Evolutionary conservation across 2,113 vertebrate species (phyloP), one percentile per base, ranked within the genome.

Genomic region (Rhizomys pruinosus): DNA sequence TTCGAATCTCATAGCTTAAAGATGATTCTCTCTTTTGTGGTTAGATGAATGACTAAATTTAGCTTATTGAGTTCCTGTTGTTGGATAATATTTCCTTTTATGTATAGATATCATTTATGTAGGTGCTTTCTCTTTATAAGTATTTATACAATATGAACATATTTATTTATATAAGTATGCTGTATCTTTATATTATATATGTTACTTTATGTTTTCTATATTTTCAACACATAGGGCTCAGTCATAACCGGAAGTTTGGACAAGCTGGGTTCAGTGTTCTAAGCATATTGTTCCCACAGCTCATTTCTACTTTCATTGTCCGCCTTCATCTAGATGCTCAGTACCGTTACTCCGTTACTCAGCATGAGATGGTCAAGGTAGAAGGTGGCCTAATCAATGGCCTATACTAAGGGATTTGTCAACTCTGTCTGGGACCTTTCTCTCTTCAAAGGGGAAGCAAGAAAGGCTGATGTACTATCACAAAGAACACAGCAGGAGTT

Each of bases 41-140:
- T 84, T 47, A 74, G 27, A 84, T 44, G 13, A 69, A 80, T 68
- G 52, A 76, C 5, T 25, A 11, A 42, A 59, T 71, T 95, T 59
- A 73, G 22, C 39, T 47, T 77, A 32, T 73, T 89, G 13, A 64
- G 5, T 84, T 92, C 76, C 37, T 25, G 5, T 34, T 84, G 32
- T 19, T 88, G 9, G 47, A 12, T 92, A 42, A 5, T 64, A 42
- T 5, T 59, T 68, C 2, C 20, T 85, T 87, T 81, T 20, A 72
- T 85, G 17, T 90, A 92, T 94, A 78, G 64, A 39, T 87, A 39
- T 42, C 63, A 2, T 69, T 94, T 90, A 47, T 78, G 6, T 47
- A 32, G n/a, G 29, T 72, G 29, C 11, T 90, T 87, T 94, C 10
- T 63, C 6, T 69, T 81, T 15, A 64, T 27, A 13, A 19, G 27